Conservation (phyloP, 2,113 vertebrate genomes). For the Crotalus viridis region DNA sequence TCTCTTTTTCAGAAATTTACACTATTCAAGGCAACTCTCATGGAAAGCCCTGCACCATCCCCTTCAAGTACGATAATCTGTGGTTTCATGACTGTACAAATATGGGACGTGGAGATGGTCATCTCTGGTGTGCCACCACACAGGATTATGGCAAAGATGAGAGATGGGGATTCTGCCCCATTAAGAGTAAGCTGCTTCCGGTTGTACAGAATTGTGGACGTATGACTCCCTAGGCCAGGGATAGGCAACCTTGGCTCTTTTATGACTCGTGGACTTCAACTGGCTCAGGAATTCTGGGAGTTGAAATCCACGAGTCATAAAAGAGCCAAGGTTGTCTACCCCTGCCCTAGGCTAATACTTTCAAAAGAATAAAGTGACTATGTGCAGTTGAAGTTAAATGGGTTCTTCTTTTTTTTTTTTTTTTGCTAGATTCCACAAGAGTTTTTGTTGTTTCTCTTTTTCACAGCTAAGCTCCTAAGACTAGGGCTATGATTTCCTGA, state of each 20-base stretch:
- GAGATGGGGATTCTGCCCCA: conserved; percentile 95
- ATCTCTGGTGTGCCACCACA: conserved; percentile 96
- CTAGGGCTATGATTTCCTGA: neutral
- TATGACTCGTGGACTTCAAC: too few relatives aligned
- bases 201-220: rapidly evolving
- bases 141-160: conserved; percentile 91
- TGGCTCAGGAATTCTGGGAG: too few relatives aligned
- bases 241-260: too few relatives aligned
- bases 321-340: too few relatives aligned
- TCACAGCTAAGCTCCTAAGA: neutral
- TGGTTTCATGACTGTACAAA: conserved; percentile 95
- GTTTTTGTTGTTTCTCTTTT: neutral
- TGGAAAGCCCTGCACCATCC: conserved; percentile 90
- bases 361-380: rapidly evolving
- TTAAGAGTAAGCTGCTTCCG: conserved; percentile 82
- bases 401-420: too few relatives aligned
- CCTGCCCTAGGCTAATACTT: too few relatives aligned
- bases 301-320: too few relatives aligned
- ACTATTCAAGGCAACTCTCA: conserved; percentile 97
- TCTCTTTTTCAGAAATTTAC: conserved; percentile 82
- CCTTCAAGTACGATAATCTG: conserved; percentile 92
- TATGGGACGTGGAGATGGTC: conserved; percentile 88
- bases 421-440: too few relatives aligned
- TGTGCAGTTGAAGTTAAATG: neutral
- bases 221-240: neutral